phyloP scores from a whole-genome alignment of 2,888 invertebrate species.

The Isoperla grammatica region DNA sequence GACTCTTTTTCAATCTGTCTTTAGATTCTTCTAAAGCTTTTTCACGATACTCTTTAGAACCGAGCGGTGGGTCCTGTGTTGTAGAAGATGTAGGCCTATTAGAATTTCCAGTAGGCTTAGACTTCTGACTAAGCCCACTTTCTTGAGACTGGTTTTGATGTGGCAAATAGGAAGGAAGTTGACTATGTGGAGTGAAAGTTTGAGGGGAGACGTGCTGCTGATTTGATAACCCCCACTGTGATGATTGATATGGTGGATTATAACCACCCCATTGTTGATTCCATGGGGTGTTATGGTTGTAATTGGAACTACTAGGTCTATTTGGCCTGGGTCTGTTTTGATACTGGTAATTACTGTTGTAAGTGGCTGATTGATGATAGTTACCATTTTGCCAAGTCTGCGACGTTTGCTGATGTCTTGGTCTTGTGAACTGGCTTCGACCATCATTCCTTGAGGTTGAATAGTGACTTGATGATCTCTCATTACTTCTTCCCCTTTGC shows the following conservation, averaged over 20 bases:
- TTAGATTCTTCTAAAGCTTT: slow-evolving; percentile 2
- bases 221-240: background rate
- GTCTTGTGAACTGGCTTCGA: too few relatives aligned
- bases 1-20: background rate
- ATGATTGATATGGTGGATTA: background rate
- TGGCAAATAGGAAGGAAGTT: background rate
- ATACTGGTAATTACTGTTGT: background rate
- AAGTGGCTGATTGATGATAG: background rate
- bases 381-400: background rate
- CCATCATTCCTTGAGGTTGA: too few relatives aligned
- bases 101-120: too few relatives aligned
- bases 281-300: background rate
- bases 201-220: background rate
- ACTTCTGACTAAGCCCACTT: too few relatives aligned
- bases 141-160: background rate
- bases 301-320: background rate
- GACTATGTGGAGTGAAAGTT: background rate
- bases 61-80: background rate
- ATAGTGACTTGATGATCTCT: too few relatives aligned
- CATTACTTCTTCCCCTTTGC: too few relatives aligned
- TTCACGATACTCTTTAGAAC: slow-evolving; percentile 15
- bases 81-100: background rate
- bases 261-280: too few relatives aligned
- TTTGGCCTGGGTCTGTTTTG: background rate
- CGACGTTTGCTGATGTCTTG: too few relatives aligned